Percentiles rank a stretch among this genome's conserved stretches.
Evolutionary conservation across 2,113 vertebrate genomes (phyloP).

Genomic region (Microcebus murinus): DNA sequence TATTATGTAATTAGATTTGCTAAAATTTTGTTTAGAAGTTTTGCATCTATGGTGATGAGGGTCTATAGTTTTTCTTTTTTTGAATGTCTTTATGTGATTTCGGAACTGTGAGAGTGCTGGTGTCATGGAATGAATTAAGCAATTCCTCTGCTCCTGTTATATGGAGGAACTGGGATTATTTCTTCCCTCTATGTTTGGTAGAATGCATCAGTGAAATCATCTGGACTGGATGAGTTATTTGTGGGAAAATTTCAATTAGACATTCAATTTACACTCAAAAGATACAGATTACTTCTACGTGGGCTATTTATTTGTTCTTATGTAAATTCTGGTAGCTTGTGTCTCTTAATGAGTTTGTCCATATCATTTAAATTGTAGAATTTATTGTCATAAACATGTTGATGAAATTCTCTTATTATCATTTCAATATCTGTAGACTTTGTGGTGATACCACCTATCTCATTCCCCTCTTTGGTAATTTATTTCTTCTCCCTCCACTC

Average conservation of each 20-base stretch:
- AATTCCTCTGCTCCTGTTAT: not conserved
- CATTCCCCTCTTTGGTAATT: not conserved
- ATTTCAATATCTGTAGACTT: not conserved
- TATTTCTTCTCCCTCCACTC: not conserved
- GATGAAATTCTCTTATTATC: not conserved
- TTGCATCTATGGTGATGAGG: not conserved
- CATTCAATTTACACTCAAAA: not conserved
- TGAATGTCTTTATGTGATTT: not conserved
- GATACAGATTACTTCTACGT: not conserved
- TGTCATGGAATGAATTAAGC: not conserved
- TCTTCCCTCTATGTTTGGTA: not conserved
- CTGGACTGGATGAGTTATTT: not conserved
- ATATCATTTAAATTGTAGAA: not conserved
- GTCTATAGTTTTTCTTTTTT: not conserved
- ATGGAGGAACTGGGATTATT: not conserved
- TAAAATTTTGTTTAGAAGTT: not conserved
- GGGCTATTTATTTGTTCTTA: not conserved
- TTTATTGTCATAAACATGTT: not conserved
- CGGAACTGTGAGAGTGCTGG: not conserved
- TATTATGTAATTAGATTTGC: not conserved
- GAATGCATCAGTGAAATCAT: not conserved
- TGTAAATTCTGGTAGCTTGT: not conserved
- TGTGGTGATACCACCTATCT: not conserved
- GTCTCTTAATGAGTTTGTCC: not conserved
- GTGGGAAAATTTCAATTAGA: not conserved